A percentile compares a stretch with the other conserved stretches of the same genome.
phyloP scores from a whole-genome alignment of 1,140 invertebrate species.

The Anthonomus grandis region DNA sequence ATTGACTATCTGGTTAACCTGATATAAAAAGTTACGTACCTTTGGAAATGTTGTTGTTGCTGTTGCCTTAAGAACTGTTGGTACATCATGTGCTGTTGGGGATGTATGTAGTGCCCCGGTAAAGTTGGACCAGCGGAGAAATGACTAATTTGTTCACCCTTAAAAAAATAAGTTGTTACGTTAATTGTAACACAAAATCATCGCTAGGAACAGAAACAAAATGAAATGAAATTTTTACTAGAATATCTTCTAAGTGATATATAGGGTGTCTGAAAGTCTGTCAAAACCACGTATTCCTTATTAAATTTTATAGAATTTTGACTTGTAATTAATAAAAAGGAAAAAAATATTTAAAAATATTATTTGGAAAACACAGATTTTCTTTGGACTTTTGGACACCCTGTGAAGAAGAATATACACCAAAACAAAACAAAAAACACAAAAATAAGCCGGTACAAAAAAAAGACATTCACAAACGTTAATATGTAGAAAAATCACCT shows the following conservation, averaged over 20 bases:
- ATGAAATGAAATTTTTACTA: neutral
- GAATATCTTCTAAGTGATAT: too few relatives aligned
- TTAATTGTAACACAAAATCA: neutral
- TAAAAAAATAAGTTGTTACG: constrained; percentile 25
- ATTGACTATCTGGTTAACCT: neutral
- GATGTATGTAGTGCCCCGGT: constrained; percentile 59
- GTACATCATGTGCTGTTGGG: constrained; percentile 53
- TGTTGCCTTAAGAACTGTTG: constrained; percentile 68
- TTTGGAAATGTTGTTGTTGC: constrained; percentile 39
- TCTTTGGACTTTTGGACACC: neutral
- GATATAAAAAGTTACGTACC: constrained; percentile 41
- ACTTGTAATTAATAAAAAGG: neutral
- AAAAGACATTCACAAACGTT: constrained; percentile 8
- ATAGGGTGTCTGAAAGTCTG: too few relatives aligned
- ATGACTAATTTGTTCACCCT: constrained; percentile 60
- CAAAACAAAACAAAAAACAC: neutral
- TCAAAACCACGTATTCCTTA: too few relatives aligned
- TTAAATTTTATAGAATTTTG: too few relatives aligned
- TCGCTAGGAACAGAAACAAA: neutral
- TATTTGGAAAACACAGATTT: neutral
- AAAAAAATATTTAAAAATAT: constrained; percentile 1
- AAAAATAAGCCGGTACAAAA: neutral
- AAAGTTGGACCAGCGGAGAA: constrained; percentile 41
- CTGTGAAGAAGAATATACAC: neutral
- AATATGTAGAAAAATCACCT: constrained; percentile 54